phyloP scores from a whole-genome alignment of 2,888 invertebrate genomes.

The Crioceris asparagi region DNA sequence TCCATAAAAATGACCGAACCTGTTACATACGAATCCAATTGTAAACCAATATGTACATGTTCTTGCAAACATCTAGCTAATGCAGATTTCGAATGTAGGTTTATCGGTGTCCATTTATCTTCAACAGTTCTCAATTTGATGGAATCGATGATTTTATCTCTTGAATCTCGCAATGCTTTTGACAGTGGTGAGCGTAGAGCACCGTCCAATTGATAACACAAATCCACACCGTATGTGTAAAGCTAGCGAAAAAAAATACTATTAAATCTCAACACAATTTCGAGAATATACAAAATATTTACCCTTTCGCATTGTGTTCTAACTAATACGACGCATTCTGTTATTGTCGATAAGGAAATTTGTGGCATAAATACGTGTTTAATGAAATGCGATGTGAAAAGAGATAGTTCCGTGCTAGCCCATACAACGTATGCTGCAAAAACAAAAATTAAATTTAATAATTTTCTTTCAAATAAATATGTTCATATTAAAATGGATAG shows the following conservation, averaged over 20 bases:
- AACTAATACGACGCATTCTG: conserved; percentile 77
- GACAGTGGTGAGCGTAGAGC: conserved; percentile 67
- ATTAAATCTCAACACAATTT: too few species aligned
- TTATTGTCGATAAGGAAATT: conserved; percentile 69
- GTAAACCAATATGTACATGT: conserved; percentile 58
- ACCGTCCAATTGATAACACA: conserved; percentile 84
- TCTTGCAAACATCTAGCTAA: conserved; percentile 50
- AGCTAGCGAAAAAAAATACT: too few species aligned
- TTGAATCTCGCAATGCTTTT: conserved; percentile 64
- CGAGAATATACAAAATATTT: conserved; percentile 4
- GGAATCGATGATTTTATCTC: conserved; percentile 73
- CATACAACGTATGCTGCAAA: conserved; percentile 77
- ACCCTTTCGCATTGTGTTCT: conserved; percentile 58
- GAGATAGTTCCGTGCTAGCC: conserved; percentile 74
- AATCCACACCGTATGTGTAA: conserved; percentile 66
- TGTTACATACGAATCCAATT: conserved; percentile 53
- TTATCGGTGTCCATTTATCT: conserved; percentile 77
- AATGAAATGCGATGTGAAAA: conserved; percentile 69
- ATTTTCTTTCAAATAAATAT: too few species aligned
- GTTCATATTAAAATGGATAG: too few species aligned
- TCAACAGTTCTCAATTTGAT: conserved; percentile 66
- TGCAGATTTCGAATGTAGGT: conserved; percentile 59
- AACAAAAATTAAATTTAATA: conserved; percentile 16
- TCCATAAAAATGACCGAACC: too few species aligned
- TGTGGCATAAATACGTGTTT: conserved; percentile 87